phyloP scores from a whole-genome alignment of 2,113 vertebrate species.

The Mustela nigripes region DNA sequence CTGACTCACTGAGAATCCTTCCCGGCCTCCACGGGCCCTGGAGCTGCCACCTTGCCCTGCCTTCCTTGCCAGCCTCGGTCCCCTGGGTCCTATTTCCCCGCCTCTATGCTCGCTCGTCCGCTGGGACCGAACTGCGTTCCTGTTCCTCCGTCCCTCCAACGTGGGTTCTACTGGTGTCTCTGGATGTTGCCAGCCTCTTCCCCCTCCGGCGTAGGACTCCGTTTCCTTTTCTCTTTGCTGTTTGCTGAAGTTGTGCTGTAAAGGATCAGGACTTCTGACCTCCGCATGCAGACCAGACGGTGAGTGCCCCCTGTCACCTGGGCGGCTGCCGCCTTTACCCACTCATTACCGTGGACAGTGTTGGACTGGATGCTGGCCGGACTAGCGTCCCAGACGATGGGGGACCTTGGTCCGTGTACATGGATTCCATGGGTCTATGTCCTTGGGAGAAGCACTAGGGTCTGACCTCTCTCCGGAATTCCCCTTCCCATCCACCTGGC shows the following conservation, averaged over 20 bases:
- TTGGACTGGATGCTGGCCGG: background rate
- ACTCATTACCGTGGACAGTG: background rate
- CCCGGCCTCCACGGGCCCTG: accelerated
- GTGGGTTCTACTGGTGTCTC: background rate
- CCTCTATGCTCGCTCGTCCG: accelerated
- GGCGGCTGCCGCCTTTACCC: background rate
- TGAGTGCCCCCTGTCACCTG: background rate
- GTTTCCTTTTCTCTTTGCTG: background rate
- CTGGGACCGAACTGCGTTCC: background rate
- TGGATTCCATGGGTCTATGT: accelerated
- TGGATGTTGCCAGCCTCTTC: background rate
- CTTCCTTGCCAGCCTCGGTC: background rate
- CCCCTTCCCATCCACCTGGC: no score
- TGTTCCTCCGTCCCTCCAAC: background rate
- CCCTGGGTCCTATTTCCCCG: background rate
- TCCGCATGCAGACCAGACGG: background rate
- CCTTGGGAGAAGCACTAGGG: background rate
- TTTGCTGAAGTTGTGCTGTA: background rate
- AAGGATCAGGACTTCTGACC: background rate
- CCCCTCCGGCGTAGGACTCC: no score
- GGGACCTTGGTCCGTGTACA: background rate
- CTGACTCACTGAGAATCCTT: background rate
- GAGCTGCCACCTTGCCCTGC: background rate
- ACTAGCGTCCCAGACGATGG: background rate
- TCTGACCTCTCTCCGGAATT: background rate